A percentile compares a stretch with the other conserved stretches of the same genome.
phyloP scores from a whole-genome alignment of 1,140 invertebrate species.

The Lerema accius region DNA sequence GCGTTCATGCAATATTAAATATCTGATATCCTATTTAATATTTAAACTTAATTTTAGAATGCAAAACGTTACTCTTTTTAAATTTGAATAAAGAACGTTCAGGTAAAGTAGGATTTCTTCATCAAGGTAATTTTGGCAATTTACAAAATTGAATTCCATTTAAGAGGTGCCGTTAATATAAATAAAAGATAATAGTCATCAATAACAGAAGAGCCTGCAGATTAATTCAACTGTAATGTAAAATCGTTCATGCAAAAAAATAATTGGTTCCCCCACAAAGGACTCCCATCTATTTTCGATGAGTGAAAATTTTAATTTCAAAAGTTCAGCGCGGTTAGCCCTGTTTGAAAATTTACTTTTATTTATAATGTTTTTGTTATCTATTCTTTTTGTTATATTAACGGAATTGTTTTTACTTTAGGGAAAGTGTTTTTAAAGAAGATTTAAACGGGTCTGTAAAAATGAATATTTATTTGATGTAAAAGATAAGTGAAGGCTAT shows the following conservation, averaged over 20 bases:
- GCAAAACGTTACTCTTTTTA: too few species aligned
- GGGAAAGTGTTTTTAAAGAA: background rate
- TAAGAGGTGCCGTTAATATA: constrained; percentile 12
- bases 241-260: constrained; percentile 68
- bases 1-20: too few species aligned
- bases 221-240: constrained; percentile 62
- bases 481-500: too few species aligned
- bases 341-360: constrained; percentile 28
- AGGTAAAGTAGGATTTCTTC: too few species aligned
- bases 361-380: constrained; percentile 29
- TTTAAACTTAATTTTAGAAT: too few species aligned
- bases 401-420: constrained; percentile 8
- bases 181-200: constrained; percentile 34
- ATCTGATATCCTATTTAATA: too few species aligned
- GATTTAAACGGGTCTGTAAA: too few species aligned
- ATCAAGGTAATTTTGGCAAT: constrained; percentile 1
- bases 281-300: constrained; percentile 55
- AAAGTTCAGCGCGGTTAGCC: constrained; percentile 29
- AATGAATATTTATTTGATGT: too few species aligned
- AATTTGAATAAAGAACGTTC: too few species aligned
- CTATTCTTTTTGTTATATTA: constrained; percentile 7
- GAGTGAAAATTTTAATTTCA: constrained; percentile 52
- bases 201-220: constrained; percentile 55
- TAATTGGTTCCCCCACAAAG: constrained; percentile 66
- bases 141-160: constrained; percentile 21